phyloP scores from a whole-genome alignment of 1,140 invertebrate species.

The Reticulitermes speratus region DNA sequence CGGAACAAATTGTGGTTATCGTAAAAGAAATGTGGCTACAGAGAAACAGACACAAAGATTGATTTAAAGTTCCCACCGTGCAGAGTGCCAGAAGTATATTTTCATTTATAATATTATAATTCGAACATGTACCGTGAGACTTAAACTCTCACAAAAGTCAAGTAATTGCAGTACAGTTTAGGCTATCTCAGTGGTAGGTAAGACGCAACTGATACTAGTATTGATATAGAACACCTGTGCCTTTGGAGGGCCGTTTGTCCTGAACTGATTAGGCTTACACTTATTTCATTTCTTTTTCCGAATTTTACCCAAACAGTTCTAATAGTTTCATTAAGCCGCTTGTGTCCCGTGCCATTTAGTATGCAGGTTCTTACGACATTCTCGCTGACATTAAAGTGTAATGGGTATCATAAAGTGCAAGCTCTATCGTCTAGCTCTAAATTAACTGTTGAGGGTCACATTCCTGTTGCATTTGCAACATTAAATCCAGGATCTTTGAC shows the following conservation, averaged over 20 bases:
- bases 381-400: slow-evolving; percentile 25
- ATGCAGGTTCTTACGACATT: slow-evolving; percentile 15
- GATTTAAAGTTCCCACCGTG: no score
- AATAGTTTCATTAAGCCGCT: slow-evolving; percentile 25
- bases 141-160: no score
- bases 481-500: neutral
- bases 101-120: no score
- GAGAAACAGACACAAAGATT: no score
- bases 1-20: no score
- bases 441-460: neutral
- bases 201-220: neutral
- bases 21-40: no score
- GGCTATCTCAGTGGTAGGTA: neutral
- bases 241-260: neutral
- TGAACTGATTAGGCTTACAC: neutral
- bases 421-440: slow-evolving; percentile 5
- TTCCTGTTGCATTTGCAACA: neutral
- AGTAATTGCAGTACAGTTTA: no score
- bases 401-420: slow-evolving; percentile 18
- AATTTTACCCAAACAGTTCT: neutral
- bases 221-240: no score
- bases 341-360: slow-evolving; percentile 25
- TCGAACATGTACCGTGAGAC: no score
- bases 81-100: no score
- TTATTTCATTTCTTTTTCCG: neutral